phyloP scores from a whole-genome alignment of 2,888 invertebrate genomes.

The Lithodes maja region DNA sequence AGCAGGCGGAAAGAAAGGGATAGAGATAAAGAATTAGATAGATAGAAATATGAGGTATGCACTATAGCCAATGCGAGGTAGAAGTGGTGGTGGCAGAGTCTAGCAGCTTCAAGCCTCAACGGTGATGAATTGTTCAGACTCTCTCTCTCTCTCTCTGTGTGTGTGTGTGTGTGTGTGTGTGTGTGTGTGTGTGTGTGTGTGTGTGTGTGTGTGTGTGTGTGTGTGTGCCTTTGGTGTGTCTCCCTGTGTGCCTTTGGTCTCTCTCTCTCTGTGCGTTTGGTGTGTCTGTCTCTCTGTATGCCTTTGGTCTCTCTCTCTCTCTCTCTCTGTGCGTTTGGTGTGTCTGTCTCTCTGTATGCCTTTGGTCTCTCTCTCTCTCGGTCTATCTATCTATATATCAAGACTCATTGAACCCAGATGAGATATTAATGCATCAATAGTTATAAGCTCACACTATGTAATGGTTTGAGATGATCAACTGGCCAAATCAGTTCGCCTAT shows the following conservation, averaged over 20 bases:
- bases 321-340: too few species aligned
- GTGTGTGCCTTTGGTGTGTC: slow-evolving; percentile 22
- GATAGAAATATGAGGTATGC: background rate
- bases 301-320: too few species aligned
- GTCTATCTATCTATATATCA: too few species aligned
- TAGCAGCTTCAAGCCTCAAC: slow-evolving; percentile 53
- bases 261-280: too few species aligned
- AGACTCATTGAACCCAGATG: too few species aligned
- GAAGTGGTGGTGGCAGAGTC: slow-evolving; percentile 27
- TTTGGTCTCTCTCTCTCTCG: too few species aligned
- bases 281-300: too few species aligned
- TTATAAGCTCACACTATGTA: too few species aligned
- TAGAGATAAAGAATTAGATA: background rate
- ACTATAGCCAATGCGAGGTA: background rate
- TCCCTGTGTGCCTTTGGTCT: background rate
- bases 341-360: too few species aligned
- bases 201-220: slow-evolving; percentile 18
- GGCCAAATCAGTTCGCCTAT: too few species aligned
- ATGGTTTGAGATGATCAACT: too few species aligned
- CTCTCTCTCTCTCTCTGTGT: slow-evolving; percentile 7
- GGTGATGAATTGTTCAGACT: slow-evolving; percentile 55
- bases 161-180: slow-evolving; percentile 31
- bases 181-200: slow-evolving; percentile 28
- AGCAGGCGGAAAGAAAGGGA: background rate
- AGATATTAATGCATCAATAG: too few species aligned